phyloP scores from a whole-genome alignment of 2,888 invertebrate species.

The Heliconius sara region DNA sequence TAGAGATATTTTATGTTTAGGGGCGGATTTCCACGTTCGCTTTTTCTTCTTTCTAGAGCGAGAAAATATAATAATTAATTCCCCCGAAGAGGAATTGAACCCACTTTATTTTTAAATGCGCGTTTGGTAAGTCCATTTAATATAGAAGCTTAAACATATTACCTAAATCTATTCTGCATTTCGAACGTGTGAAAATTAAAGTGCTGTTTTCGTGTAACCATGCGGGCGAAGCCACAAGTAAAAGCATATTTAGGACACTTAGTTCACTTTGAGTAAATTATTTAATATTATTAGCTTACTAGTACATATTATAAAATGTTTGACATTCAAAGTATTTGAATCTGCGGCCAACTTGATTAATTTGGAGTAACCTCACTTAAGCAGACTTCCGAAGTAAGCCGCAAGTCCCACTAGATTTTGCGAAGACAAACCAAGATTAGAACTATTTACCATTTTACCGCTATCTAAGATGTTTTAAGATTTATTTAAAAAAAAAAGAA shows the following conservation, averaged over 20 bases:
- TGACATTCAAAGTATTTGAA: background rate
- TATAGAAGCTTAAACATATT: no score
- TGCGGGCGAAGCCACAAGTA: no score
- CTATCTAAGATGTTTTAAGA: background rate
- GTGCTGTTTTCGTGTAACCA: no score
- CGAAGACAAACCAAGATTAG: background rate
- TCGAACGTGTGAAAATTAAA: no score
- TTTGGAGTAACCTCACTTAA: slow-evolving; percentile 1
- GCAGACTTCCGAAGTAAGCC: background rate
- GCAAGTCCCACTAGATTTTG: background rate
- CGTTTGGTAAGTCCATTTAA: background rate
- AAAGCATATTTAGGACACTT: background rate
- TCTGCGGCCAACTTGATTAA: background rate
- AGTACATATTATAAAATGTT: background rate
- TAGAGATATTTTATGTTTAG: no score
- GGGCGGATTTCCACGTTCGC: no score
- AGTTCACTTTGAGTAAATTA: background rate
- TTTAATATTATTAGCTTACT: background rate
- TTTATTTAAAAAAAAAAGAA: background rate
- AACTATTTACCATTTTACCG: background rate
- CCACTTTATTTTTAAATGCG: no score
- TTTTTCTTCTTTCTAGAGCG: no score
- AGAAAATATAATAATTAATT: no score
- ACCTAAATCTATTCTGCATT: background rate
- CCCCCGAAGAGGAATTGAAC: no score